These are phyloP conservation scores for Hapalemur alaotrensis DNA, from an alignment of 2,797 vertebrate species.

Conservation along the genomic window DNA sequence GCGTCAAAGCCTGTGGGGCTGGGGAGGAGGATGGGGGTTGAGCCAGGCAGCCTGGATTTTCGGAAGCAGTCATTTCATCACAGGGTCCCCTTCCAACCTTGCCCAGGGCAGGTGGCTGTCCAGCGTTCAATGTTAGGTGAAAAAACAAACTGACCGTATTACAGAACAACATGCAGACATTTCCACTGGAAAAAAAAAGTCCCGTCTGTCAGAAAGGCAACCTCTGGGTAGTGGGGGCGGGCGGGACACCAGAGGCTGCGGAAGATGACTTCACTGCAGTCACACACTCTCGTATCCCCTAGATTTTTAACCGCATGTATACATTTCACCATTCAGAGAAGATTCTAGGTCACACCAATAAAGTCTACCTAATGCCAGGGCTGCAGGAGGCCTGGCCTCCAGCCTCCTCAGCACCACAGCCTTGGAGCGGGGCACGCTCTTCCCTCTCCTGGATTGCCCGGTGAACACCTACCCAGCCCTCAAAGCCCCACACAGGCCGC, in stretches of 20 bases:
- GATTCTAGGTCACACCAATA: neutral
- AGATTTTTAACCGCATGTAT: neutral
- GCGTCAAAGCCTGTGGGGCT: neutral
- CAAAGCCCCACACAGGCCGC: neutral
- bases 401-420: neutral
- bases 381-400: neutral
- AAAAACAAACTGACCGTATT: neutral
- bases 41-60: neutral
- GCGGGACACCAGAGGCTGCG: fast-evolving
- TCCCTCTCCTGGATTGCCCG: neutral
- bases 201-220: neutral
- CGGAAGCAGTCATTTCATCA: neutral
- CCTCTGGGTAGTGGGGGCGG: neutral
- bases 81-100: neutral
- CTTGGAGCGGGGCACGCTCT: neutral
- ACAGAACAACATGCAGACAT: fast-evolving
- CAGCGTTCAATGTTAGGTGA: neutral
- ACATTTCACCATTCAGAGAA: neutral
- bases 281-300: too few relatives aligned
- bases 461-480: neutral
- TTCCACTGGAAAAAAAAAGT: neutral
- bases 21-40: too few relatives aligned
- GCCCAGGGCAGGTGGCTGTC: neutral
- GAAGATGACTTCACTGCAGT: too few relatives aligned
- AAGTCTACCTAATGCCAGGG: fast-evolving